Conservation (phyloP, 2,113 vertebrate genomes). For the Etheostoma cragini region DNA sequence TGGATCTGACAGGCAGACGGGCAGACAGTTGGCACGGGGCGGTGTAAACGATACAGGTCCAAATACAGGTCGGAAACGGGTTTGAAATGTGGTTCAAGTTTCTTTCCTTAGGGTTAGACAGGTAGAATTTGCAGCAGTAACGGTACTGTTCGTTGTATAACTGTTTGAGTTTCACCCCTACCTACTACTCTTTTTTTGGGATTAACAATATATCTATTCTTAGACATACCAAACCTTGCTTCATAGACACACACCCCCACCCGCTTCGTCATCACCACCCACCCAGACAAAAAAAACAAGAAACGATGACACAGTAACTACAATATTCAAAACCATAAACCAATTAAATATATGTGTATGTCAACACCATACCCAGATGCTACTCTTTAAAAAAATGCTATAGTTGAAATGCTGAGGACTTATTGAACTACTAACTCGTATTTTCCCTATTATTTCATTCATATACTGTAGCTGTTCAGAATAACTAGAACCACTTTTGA, state of each 20-base stretch:
- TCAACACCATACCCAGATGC: too few relatives aligned
- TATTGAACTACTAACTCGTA: background rate
- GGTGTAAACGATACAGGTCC: background rate
- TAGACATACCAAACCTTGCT: too few relatives aligned
- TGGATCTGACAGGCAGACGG: constrained; percentile 69
- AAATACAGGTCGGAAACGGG: constrained; percentile 15
- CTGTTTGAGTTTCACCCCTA: background rate
- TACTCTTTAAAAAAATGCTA: too few relatives aligned
- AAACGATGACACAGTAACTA: too few relatives aligned
- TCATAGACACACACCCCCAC: too few relatives aligned
- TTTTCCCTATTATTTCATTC: background rate
- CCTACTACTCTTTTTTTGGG: background rate
- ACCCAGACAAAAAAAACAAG: too few relatives aligned
- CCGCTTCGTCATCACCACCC: too few relatives aligned
- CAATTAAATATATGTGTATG: too few relatives aligned
- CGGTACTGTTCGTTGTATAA: too few relatives aligned
- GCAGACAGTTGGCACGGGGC: constrained; percentile 6
- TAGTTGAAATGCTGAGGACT: background rate
- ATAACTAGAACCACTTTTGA: background rate
- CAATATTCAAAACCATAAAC: too few relatives aligned
- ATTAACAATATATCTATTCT: too few relatives aligned
- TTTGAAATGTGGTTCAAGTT: constrained; percentile 10
- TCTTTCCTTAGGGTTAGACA: constrained; percentile 17
- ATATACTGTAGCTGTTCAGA: background rate
- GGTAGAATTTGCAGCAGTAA: background rate